Percentiles rank a stretch among this genome's conserved stretches.
phyloP scores from a whole-genome alignment of 1,140 invertebrate genomes.

The Drosophila simulans region DNA sequence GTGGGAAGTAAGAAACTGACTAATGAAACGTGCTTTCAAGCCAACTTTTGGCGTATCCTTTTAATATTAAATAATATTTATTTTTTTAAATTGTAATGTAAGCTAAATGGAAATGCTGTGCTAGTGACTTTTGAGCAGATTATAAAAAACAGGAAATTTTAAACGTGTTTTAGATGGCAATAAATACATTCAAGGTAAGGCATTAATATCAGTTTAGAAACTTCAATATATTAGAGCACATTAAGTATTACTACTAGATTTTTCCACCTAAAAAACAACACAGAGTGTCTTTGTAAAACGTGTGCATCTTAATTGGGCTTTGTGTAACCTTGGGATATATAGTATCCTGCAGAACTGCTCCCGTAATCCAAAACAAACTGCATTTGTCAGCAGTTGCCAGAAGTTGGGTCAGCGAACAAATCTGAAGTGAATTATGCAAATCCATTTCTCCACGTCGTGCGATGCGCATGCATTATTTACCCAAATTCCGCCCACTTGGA shows the following conservation, averaged over 20 bases:
- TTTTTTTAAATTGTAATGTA: no score
- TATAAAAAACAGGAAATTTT: no score
- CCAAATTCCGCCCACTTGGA: slow-evolving; percentile 25
- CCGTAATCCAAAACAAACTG: slow-evolving; percentile 20
- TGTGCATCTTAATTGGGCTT: slow-evolving; percentile 7
- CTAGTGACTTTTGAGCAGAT: no score
- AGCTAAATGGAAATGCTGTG: no score
- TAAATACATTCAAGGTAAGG: no score
- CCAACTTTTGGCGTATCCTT: not conserved
- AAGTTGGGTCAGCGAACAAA: slow-evolving; percentile 49
- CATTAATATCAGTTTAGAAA: no score
- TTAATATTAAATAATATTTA: no score
- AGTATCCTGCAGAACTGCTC: not conserved
- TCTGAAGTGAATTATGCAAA: slow-evolving; percentile 49
- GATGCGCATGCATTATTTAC: slow-evolving; percentile 48
- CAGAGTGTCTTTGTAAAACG: not conserved
- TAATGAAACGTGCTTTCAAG: not conserved
- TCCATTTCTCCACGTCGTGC: slow-evolving; percentile 38
- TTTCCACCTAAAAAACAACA: no score
- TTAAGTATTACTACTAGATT: not conserved
- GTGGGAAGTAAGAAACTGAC: slow-evolving; percentile 16
- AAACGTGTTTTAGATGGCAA: no score
- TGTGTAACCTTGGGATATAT: slow-evolving; percentile 34
- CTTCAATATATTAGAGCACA: no score
- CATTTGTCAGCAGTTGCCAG: slow-evolving; percentile 54